phyloP scores from a whole-genome alignment of 2,888 invertebrate genomes.

The Druceiella hillmani region DNA sequence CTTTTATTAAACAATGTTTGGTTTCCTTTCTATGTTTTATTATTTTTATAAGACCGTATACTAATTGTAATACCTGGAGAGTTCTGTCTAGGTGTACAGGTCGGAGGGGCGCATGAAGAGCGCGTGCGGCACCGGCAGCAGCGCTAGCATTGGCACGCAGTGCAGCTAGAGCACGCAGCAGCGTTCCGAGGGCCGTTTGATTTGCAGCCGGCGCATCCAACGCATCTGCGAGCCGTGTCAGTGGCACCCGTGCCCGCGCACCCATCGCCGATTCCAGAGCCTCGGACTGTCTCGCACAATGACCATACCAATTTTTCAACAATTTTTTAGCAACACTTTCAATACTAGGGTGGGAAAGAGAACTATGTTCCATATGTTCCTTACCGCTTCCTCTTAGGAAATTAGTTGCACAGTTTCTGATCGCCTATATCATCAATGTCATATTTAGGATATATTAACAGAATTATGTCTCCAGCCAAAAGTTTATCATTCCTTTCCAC shows the following conservation, averaged over 20 bases:
- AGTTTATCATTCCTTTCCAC: no score
- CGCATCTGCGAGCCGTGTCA: slow-evolving; percentile 68
- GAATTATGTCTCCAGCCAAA: no score
- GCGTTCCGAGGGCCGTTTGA: slow-evolving; percentile 66
- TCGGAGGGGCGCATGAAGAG: slow-evolving; percentile 65
- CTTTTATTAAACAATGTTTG: no score
- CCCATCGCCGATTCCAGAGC: slow-evolving; percentile 70
- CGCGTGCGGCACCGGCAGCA: slow-evolving; percentile 70
- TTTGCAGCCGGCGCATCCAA: slow-evolving; percentile 74
- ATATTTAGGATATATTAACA: no score
- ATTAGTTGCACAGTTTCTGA: no score
- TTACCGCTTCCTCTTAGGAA: no score
- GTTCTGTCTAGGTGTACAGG: slow-evolving; percentile 63
- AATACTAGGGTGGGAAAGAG: no score
- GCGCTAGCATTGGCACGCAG: slow-evolving; percentile 70
- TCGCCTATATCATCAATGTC: no score
- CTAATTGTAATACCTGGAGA: slow-evolving; percentile 43
- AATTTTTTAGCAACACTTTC: slow-evolving; percentile 1
- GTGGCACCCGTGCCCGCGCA: slow-evolving; percentile 61
- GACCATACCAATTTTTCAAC: no score
- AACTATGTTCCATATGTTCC: no score
- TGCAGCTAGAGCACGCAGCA: slow-evolving; percentile 63
- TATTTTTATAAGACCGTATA: no score
- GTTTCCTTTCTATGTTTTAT: no score
- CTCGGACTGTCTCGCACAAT: slow-evolving; percentile 71